A percentile compares a stretch with the other conserved stretches of the same genome.
Conservation (phyloP, 2,797 vertebrate genomes). For the Sebastes variabilis region DNA sequence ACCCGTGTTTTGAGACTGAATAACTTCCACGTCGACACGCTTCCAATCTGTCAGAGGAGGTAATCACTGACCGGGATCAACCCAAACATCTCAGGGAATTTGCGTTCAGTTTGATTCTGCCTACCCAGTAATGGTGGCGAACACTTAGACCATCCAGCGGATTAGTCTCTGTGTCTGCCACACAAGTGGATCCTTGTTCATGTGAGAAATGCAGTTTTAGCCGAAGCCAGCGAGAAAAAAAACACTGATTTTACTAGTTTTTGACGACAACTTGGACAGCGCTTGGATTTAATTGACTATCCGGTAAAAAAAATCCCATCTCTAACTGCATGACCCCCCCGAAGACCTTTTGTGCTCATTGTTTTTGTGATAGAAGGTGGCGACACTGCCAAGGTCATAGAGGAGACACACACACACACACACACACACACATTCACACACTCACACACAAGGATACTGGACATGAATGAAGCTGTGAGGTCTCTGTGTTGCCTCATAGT, state of each 20-base stretch:
- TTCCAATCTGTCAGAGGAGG: background rate
- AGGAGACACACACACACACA: background rate
- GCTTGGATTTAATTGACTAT: background rate
- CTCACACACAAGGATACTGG: background rate
- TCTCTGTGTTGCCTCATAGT: constrained; percentile 43
- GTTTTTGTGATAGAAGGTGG: constrained; percentile 24
- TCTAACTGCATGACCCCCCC: background rate
- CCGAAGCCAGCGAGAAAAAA: background rate
- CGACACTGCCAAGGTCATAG: constrained; percentile 42
- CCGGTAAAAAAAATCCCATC: background rate
- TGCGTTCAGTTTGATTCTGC: background rate
- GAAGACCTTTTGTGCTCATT: constrained; percentile 25
- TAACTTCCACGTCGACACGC: background rate
- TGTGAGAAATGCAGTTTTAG: background rate
- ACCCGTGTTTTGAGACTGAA: background rate
- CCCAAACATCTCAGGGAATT: background rate
- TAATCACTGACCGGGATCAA: background rate
- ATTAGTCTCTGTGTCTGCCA: background rate
- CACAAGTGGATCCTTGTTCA: background rate
- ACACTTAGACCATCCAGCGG: background rate
- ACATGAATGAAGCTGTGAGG: constrained; percentile 20
- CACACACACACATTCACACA: no score
- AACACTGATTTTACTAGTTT: background rate
- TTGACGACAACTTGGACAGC: background rate
- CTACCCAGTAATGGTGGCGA: background rate